Conservation (phyloP, 2,797 vertebrate species). For the Sebastes diaconus region DNA sequence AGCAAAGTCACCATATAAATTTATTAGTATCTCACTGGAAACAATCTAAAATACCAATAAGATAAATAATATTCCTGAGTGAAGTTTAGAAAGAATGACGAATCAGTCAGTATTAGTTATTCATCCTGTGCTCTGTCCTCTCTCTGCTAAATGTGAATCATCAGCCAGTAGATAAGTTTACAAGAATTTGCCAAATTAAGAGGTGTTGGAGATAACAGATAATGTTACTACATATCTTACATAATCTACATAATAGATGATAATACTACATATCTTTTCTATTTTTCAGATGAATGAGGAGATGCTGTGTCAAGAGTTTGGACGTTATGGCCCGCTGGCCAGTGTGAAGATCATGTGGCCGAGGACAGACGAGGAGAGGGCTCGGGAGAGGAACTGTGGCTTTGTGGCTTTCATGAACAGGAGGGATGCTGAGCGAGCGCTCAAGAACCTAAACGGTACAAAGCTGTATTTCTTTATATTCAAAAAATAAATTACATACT, state of each 20-base stretch:
- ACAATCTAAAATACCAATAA: neutral
- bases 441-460: slow-evolving; percentile 97
- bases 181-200: no score
- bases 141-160: no score
- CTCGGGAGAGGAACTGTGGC: slow-evolving; percentile 98
- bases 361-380: slow-evolving; percentile 97
- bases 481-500: fast-evolving
- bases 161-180: no score
- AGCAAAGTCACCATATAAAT: neutral
- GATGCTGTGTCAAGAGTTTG: slow-evolving; percentile 99
- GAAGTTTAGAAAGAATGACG: no score
- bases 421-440: slow-evolving; percentile 97
- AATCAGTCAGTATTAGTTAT: no score
- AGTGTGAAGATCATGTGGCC: slow-evolving; percentile 99
- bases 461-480: neutral
- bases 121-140: no score
- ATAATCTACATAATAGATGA: no score
- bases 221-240: no score
- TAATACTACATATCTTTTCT: neutral
- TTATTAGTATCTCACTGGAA: neutral
- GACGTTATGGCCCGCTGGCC: slow-evolving; percentile 95
- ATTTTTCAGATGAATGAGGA: slow-evolving; percentile 95
- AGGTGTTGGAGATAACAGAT: no score
- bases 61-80: no score
- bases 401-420: slow-evolving; percentile 99